phyloP scores from a whole-genome alignment of 1,140 invertebrate species.

The Cotesia vestalis region DNA sequence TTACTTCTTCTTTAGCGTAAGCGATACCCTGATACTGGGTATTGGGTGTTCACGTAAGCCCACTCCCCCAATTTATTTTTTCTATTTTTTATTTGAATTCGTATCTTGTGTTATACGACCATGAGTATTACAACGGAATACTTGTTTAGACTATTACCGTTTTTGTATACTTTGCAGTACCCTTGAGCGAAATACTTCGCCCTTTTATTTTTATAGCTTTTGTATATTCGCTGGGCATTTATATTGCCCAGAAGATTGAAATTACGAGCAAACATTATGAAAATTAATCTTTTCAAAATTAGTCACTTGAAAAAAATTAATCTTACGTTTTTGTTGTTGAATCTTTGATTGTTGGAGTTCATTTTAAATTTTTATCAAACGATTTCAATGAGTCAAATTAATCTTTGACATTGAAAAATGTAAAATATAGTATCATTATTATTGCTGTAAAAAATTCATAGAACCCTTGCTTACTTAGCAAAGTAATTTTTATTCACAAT shows the following conservation, averaged over 20 bases:
- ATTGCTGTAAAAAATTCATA: no score
- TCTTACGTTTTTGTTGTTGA: no score
- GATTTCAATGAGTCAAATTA: no score
- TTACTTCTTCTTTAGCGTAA: conserved; percentile 51
- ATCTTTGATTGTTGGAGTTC: no score
- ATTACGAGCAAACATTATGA: no score
- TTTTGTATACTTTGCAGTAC: neutral
- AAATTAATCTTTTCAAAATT: no score
- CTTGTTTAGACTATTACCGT: neutral
- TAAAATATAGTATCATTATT: no score
- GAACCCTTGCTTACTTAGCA: no score
- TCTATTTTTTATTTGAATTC: neutral
- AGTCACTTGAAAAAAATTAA: no score
- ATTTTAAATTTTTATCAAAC: no score
- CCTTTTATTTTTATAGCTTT: neutral
- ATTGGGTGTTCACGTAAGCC: conserved; percentile 42
- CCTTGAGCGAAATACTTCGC: neutral
- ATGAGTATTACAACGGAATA: neutral
- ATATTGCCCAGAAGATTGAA: neutral
- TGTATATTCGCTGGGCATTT: neutral
- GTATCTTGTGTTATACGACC: neutral
- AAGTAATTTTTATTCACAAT: neutral
- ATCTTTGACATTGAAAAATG: no score
- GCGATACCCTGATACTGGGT: conserved; percentile 52
- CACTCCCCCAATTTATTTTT: neutral